A percentile compares a stretch with the other conserved stretches of the same genome.
Conservation (phyloP, 2,113 vertebrate genomes). For the Anseranas semipalmata region DNA sequence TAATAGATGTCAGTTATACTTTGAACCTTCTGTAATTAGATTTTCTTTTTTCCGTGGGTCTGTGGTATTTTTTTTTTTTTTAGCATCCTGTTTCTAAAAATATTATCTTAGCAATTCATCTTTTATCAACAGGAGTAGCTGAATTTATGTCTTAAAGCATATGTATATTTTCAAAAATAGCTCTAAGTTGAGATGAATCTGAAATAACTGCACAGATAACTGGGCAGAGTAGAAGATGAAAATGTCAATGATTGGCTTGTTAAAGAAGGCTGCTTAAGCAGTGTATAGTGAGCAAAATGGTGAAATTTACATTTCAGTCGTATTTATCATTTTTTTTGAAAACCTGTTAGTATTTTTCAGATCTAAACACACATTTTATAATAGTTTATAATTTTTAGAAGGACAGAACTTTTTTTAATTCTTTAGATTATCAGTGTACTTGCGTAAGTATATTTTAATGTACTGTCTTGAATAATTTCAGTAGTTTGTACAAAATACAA, state of each 20-base stretch:
- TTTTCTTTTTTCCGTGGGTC: neutral
- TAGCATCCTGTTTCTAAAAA: slow-evolving; percentile 43
- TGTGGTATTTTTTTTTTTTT: neutral
- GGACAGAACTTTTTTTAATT: neutral
- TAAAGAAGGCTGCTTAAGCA: neutral
- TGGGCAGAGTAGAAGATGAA: neutral
- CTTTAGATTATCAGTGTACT: neutral
- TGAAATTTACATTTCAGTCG: neutral
- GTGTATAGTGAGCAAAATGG: neutral
- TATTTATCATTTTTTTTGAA: neutral
- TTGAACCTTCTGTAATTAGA: neutral
- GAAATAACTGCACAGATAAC: neutral
- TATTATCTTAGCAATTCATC: neutral
- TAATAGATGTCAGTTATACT: neutral
- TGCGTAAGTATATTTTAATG: neutral
- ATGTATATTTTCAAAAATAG: neutral
- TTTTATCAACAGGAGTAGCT: neutral
- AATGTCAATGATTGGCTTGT: neutral
- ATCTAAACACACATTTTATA: neutral
- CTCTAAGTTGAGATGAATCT: neutral
- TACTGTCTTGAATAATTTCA: neutral
- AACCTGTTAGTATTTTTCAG: neutral
- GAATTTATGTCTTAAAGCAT: neutral
- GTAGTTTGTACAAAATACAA: neutral
- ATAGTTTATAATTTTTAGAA: neutral